These are phyloP conservation scores for Protobothrops mucrosquamatus DNA, from an alignment of 2,113 vertebrate genomes.

Conservation along the genomic window DNA sequence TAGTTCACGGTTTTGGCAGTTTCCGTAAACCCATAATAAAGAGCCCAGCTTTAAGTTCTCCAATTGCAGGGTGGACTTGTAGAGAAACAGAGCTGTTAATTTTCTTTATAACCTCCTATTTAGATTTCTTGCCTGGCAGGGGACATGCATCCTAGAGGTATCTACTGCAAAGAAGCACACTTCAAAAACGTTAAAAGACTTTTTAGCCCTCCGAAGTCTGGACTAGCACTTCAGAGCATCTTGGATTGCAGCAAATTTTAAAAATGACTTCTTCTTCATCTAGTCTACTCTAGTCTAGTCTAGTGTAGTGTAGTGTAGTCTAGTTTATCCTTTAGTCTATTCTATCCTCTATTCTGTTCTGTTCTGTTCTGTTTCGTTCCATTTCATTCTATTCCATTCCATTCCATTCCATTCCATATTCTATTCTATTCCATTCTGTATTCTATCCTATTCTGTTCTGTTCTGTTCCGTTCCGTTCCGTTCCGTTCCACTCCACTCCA, in stretches of 20 bases:
- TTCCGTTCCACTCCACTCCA: too few species aligned
- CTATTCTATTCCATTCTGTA: too few species aligned
- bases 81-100: constrained; percentile 30
- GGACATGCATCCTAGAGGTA: neutral
- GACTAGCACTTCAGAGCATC: neutral
- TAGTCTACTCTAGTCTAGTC: too few species aligned
- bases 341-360: too few species aligned
- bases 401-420: too few species aligned
- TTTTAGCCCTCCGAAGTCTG: neutral
- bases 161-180: neutral
- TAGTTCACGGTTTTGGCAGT: constrained; percentile 39
- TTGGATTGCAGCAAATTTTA: neutral
- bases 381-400: too few species aligned
- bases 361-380: too few species aligned
- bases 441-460: too few species aligned
- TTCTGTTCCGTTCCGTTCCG: too few species aligned
- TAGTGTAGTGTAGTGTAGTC: too few species aligned
- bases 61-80: constrained; percentile 30
- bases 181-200: neutral
- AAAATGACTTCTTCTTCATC: too few species aligned
- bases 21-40: constrained; percentile 57
- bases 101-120: constrained; percentile 38
- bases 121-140: constrained; percentile 14
- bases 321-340: too few species aligned
- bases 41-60: constrained; percentile 22